These are phyloP conservation scores for Pararge aegeria DNA, from an alignment of 1,140 invertebrate genomes.

Conservation along the genomic window DNA sequence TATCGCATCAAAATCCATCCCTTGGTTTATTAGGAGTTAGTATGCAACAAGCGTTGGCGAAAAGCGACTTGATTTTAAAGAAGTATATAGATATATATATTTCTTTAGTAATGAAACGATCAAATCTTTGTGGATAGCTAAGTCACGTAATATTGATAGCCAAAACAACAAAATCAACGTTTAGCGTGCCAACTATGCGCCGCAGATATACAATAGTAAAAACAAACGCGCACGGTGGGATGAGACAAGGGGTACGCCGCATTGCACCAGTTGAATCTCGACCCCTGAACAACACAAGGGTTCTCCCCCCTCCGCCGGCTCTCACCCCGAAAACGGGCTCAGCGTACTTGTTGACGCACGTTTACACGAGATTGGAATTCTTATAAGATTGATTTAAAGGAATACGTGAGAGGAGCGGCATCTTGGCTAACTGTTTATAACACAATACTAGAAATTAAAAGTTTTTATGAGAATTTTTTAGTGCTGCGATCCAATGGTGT, in stretches of 20 bases:
- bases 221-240: slow-evolving; percentile 58
- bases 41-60: too few species aligned
- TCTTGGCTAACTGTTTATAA: not conserved
- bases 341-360: slow-evolving; percentile 65
- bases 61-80: too few species aligned
- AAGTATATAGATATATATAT: too few species aligned
- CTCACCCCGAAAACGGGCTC: slow-evolving; percentile 31
- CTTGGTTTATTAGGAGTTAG: too few species aligned
- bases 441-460: too few species aligned
- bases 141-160: slow-evolving; percentile 49
- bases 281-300: slow-evolving; percentile 42
- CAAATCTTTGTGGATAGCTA: too few species aligned
- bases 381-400: slow-evolving; percentile 46
- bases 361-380: slow-evolving; percentile 45
- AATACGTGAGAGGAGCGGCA: slow-evolving; percentile 6
- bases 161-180: slow-evolving; percentile 65
- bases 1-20: too few species aligned
- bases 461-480: too few species aligned
- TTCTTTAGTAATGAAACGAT: too few species aligned
- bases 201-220: slow-evolving; percentile 62
- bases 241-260: slow-evolving; percentile 62
- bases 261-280: slow-evolving; percentile 78
- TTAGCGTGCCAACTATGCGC: slow-evolving; percentile 57
- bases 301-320: slow-evolving; percentile 23
- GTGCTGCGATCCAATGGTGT: too few species aligned